A percentile compares a stretch with the other conserved stretches of the same genome.
phyloP scores from a whole-genome alignment of 1,140 invertebrate genomes.

The Solenopsis fugax region DNA sequence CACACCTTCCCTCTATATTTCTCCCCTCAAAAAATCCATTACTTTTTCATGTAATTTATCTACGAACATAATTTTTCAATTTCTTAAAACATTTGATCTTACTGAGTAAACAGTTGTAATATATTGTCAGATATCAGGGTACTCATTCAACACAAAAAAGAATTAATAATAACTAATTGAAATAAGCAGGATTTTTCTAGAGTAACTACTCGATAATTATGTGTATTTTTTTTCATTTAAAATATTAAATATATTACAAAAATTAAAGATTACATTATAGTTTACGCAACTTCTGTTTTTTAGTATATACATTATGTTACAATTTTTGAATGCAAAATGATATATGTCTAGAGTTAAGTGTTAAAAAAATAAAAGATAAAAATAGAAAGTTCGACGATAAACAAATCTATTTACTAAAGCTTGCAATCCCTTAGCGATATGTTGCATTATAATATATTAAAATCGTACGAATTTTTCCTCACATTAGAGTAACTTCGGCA shows the following conservation, averaged over 20 bases:
- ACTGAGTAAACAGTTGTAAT: slow-evolving; percentile 9
- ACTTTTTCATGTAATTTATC: slow-evolving; percentile 40
- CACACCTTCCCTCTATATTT: not conserved
- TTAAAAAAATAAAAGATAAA: not conserved
- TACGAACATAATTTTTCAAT: not conserved
- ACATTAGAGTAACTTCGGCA: not conserved
- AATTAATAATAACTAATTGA: not conserved
- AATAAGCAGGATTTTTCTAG: not conserved
- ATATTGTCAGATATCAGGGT: not conserved
- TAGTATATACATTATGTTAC: not conserved
- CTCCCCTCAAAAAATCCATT: slow-evolving; percentile 1
- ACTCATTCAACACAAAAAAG: not conserved
- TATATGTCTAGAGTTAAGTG: not conserved
- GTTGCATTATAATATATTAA: not conserved
- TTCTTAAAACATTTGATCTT: not conserved
- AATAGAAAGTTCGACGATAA: not conserved
- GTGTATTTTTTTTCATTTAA: not conserved
- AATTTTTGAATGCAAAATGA: not conserved
- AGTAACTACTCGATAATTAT: not conserved
- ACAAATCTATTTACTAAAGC: slow-evolving; percentile 10
- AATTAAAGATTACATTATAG: not conserved
- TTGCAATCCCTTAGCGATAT: not conserved
- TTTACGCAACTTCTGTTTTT: slow-evolving; percentile 33
- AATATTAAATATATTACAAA: slow-evolving; percentile 36
- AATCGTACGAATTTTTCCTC: not conserved